Conservation (phyloP, 1,140 invertebrate species). For the Drosophila ohnishii region DNA sequence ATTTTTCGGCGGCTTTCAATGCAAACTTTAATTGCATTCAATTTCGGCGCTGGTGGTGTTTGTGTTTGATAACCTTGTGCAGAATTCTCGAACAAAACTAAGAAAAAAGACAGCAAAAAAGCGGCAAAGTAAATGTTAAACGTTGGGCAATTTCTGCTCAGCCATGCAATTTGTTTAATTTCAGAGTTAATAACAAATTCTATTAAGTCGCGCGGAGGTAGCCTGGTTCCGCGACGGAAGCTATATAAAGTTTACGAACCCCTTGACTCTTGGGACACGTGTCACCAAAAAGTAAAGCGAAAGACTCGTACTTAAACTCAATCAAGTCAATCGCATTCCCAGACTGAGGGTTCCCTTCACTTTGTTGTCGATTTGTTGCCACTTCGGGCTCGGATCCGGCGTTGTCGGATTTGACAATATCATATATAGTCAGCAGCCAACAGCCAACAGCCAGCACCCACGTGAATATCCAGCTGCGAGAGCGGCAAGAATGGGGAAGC, state of each 20-base stretch:
- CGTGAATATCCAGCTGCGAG: slow-evolving; percentile 25
- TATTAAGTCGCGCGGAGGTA: slow-evolving; percentile 15
- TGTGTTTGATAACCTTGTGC: slow-evolving; percentile 74
- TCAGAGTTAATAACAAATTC: slow-evolving; percentile 41
- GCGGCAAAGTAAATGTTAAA: slow-evolving; percentile 70
- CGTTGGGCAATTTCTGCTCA: slow-evolving; percentile 65
- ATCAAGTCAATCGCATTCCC: slow-evolving; percentile 60
- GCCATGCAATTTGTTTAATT: slow-evolving; percentile 48
- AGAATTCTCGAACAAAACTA: slow-evolving; percentile 60
- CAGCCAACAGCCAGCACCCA: slow-evolving; percentile 35
- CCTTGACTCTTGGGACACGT: slow-evolving; percentile 29
- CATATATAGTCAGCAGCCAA: slow-evolving; percentile 39
- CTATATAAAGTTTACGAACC: slow-evolving; percentile 15
- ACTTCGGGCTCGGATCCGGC: slow-evolving; percentile 40
- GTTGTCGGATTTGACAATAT: slow-evolving; percentile 46
- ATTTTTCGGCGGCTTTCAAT: slow-evolving; percentile 64
- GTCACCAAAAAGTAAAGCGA: slow-evolving; percentile 23
- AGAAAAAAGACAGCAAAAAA: slow-evolving; percentile 24
- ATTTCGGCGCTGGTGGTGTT: slow-evolving; percentile 41
- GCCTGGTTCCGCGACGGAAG: slow-evolving; percentile 28
- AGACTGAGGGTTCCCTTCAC: slow-evolving; percentile 63
- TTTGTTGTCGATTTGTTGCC: slow-evolving; percentile 56
- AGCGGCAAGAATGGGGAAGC: slow-evolving; percentile 62
- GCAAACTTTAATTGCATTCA: slow-evolving; percentile 77
- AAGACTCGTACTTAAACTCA: slow-evolving; percentile 23